These are phyloP conservation scores for Scalopus aquaticus DNA, from an alignment of 2,113 vertebrate genomes.

Conservation along the genomic window DNA sequence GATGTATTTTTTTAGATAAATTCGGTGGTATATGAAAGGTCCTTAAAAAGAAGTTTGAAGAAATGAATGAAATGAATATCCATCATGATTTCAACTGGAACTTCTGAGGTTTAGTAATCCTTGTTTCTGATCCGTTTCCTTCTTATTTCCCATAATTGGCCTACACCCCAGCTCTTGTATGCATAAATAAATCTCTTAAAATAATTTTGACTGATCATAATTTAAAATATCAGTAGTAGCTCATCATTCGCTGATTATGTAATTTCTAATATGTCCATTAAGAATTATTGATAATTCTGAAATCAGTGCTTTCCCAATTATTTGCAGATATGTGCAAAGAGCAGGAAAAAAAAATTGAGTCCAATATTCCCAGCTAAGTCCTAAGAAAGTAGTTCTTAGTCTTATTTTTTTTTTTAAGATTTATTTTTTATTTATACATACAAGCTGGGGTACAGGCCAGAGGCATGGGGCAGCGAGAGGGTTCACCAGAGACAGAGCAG, in stretches of 20 bases:
- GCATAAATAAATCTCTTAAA: no score
- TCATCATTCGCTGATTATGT: no score
- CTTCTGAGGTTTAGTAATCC: neutral
- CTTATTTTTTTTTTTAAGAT: no score
- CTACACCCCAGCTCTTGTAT: no score
- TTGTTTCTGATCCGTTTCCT: slow-evolving; percentile 7
- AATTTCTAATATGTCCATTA: no score
- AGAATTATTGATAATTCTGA: neutral
- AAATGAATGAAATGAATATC: neutral
- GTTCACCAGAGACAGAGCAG: no score
- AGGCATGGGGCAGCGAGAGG: no score
- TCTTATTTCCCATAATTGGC: neutral
- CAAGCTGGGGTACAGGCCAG: no score
- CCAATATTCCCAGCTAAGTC: neutral
- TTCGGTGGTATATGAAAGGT: neutral
- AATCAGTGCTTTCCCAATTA: neutral
- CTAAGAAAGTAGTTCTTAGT: neutral
- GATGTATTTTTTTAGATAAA: neutral
- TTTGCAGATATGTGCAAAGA: neutral
- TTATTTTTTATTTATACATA: no score
- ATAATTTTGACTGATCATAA: no score
- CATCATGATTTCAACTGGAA: neutral
- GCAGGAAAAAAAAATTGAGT: neutral
- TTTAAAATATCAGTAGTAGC: no score
- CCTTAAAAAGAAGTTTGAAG: neutral